Evolutionary conservation across 1,140 invertebrate genomes (phyloP).

Genomic region (Drosophila malerkotliana): DNA sequence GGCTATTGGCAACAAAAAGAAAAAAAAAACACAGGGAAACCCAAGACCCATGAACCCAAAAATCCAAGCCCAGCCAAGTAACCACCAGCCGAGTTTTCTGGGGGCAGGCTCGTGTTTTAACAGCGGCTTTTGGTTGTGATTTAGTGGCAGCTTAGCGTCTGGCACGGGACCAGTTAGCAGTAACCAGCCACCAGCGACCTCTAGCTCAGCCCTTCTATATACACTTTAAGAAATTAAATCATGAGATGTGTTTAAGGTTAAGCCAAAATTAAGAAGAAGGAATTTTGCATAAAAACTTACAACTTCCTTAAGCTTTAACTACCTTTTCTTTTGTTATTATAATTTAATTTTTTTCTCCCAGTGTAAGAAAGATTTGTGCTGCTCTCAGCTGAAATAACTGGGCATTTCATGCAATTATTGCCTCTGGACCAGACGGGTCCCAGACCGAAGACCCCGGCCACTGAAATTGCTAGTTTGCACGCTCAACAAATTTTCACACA

Average conservation of each 20-base stretch:
- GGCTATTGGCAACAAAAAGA: background rate
- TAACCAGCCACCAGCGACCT: slow-evolving; percentile 17
- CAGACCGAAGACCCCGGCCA: slow-evolving; percentile 33
- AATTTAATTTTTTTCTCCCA: background rate
- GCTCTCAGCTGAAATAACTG: slow-evolving; percentile 69
- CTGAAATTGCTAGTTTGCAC: slow-evolving; percentile 56
- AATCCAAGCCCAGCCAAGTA: slow-evolving; percentile 27
- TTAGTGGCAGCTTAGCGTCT: slow-evolving; percentile 79
- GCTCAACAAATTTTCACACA: slow-evolving; percentile 81
- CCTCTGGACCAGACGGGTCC: slow-evolving; percentile 42
- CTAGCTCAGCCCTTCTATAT: background rate
- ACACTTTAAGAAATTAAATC: background rate
- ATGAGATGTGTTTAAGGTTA: background rate
- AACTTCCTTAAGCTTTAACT: too few relatives aligned
- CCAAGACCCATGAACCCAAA: slow-evolving; percentile 24
- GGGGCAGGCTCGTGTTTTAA: slow-evolving; percentile 71
- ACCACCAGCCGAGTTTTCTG: slow-evolving; percentile 56
- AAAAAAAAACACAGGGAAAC: background rate
- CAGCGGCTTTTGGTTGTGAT: slow-evolving; percentile 82
- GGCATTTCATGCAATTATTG: slow-evolving; percentile 79
- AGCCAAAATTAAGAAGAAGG: too few relatives aligned
- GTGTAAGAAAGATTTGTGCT: slow-evolving; percentile 51
- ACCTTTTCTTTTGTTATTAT: too few relatives aligned
- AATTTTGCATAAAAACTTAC: too few relatives aligned
- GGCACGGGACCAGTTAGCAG: slow-evolving; percentile 56